Evolutionary conservation across 2,113 vertebrate species (phyloP).

Genomic region (Myotis lucifugus): DNA sequence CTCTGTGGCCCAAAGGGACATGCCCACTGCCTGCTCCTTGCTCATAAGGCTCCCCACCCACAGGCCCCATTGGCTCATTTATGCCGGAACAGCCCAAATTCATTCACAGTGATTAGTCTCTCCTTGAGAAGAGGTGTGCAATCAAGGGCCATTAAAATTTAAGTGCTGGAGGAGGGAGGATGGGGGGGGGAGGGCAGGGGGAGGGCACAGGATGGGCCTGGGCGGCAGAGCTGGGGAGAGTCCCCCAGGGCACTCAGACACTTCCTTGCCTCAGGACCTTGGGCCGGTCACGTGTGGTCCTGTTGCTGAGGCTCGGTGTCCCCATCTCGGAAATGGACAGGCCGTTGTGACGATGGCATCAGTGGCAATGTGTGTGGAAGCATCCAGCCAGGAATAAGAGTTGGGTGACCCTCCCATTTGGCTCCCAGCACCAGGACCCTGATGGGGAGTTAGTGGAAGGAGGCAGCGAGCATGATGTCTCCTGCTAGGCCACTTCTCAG

Average conservation of each 20-base stretch:
- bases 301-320: not conserved
- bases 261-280: not conserved
- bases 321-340: not conserved
- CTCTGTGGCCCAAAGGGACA: not conserved
- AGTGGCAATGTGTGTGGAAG: not conserved
- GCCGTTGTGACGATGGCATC: not conserved
- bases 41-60: not conserved
- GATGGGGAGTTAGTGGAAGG: not conserved
- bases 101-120: conserved; percentile 56
- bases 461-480: fast-evolving
- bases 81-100: conserved; percentile 49
- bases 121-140: conserved; percentile 16
- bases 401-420: not conserved
- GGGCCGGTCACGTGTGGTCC: fast-evolving
- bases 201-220: not conserved
- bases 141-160: conserved; percentile 64
- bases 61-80: not conserved
- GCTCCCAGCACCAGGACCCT: fast-evolving
- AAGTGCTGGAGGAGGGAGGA: not conserved
- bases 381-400: not conserved
- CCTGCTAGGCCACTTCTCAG: not conserved
- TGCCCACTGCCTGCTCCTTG: not conserved
- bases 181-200: fast-evolving
- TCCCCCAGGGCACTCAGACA: not conserved
- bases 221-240: not conserved